Evolutionary conservation across 2,797 vertebrate species (phyloP), one percentile per base, ranked within the genome.

Genomic region (Coccyzus lansbergi): DNA sequence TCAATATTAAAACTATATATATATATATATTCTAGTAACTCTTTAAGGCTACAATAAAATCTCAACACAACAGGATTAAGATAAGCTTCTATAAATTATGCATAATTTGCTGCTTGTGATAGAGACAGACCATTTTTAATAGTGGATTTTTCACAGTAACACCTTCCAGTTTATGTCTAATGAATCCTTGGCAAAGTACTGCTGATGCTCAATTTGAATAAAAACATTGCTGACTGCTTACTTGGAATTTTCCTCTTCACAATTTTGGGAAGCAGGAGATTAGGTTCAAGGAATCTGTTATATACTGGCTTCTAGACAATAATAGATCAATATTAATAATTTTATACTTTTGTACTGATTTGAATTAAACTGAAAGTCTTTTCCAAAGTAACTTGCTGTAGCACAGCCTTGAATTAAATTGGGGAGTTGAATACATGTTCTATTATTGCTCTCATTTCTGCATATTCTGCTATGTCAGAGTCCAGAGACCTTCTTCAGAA

Each of bases 1-100:
- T 2, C 24, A 33, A 6, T 6, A 1, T 40, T 51, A 51, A 28
- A 42, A 55, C 1, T 15, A 28, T 20, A 15, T 10, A 2, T 6
- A 1, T 15, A 28, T 20, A 15, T 10, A 2, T 6, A 1, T 49
- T 40, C 15, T 52, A 59, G 42, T 55, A 52, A 15, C 3, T 0
- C 3, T 38, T 34, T 33, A 20, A 65, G 15, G 29, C 42, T 26
- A 22, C 33, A 5, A 26, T 48, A 49, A 63, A 8, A 24, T 63
- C 69, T 55, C 71, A 25, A 1, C 40, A 34, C 5, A 34, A 24
- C 3, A 76, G 19, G 53, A 15, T 29, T 14, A 18, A 20, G 21
- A n/a, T 33, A 24, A 9, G 3, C 15, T 40, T 28, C 21, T 29
- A 4, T 6, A 29, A 26, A 20, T 14, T 12, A 4, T 36, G 11